Evolutionary conservation across 2,113 vertebrate species (phyloP).

Genomic region (Boulengeromyrus knoepffleri): DNA sequence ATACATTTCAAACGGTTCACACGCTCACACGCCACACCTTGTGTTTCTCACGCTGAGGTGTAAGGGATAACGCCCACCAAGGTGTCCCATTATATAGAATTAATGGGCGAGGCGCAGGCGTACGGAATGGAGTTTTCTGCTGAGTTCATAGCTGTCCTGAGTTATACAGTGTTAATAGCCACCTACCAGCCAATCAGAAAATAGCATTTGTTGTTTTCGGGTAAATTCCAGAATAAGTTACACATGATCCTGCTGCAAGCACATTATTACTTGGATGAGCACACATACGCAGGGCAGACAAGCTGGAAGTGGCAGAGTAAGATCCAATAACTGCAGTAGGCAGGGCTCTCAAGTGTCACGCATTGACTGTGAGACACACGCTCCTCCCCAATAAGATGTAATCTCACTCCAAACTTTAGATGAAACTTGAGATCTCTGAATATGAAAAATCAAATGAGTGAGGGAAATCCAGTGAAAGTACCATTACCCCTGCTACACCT

Average conservation of each 20-base stretch:
- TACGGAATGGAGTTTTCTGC: neutral
- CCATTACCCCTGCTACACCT: neutral
- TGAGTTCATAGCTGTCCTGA: neutral
- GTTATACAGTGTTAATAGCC: neutral
- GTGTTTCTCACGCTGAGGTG: neutral
- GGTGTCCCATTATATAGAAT: neutral
- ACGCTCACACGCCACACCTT: neutral
- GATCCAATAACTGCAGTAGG: neutral
- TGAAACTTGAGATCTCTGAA: neutral
- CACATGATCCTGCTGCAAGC: neutral
- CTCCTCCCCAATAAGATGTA: neutral
- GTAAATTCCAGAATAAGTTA: neutral
- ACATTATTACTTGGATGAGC: neutral
- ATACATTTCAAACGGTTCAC: neutral
- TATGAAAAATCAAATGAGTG: neutral
- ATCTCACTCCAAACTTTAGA: neutral
- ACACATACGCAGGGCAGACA: neutral
- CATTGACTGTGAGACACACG: neutral
- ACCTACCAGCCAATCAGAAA: neutral
- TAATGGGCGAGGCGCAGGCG: neutral
- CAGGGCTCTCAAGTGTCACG: neutral
- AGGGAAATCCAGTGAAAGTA: neutral
- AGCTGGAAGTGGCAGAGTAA: neutral
- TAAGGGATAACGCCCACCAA: neutral
- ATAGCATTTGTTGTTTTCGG: neutral